Percentiles rank a stretch among this genome's conserved stretches.
These are phyloP conservation scores for Premnoplex brunnescens DNA, from an alignment of 2,797 vertebrate genomes.

Conservation along the genomic window DNA sequence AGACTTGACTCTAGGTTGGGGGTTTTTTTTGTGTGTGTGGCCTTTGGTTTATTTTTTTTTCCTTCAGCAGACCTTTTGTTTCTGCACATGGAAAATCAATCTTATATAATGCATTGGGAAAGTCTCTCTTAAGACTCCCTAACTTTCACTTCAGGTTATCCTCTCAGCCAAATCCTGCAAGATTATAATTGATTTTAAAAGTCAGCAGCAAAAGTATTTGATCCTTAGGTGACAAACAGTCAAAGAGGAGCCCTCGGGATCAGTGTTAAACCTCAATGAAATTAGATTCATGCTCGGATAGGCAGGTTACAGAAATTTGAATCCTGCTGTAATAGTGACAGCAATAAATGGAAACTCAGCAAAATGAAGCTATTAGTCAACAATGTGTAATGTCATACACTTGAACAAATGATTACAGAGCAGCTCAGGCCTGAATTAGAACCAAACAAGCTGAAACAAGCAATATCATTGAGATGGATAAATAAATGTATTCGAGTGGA, in stretches of 20 bases:
- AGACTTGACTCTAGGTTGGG: neutral
- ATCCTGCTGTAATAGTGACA: slow-evolving; percentile 26
- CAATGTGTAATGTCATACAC: slow-evolving; percentile 27
- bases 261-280: slow-evolving; percentile 36
- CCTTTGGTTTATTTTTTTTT: neutral
- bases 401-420: neutral
- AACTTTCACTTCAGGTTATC: slow-evolving; percentile 47
- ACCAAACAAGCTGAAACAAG: slow-evolving; percentile 10
- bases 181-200: slow-evolving; percentile 66
- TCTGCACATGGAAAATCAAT: slow-evolving; percentile 15
- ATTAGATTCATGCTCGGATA: slow-evolving; percentile 30
- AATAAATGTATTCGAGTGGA: neutral
- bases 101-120: neutral
- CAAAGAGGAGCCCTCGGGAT: slow-evolving; percentile 33
- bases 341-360: slow-evolving; percentile 58
- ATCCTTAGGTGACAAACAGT: slow-evolving; percentile 40
- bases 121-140: neutral
- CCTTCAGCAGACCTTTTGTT: neutral
- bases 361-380: slow-evolving; percentile 52
- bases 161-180: slow-evolving; percentile 34
- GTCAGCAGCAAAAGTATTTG: slow-evolving; percentile 38
- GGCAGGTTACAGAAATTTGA: slow-evolving; percentile 42
- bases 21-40: neutral
- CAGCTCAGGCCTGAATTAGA: slow-evolving; percentile 22
- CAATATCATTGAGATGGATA: neutral